phyloP scores from a whole-genome alignment of 2,113 vertebrate species.

The Bostrychus sinensis region DNA sequence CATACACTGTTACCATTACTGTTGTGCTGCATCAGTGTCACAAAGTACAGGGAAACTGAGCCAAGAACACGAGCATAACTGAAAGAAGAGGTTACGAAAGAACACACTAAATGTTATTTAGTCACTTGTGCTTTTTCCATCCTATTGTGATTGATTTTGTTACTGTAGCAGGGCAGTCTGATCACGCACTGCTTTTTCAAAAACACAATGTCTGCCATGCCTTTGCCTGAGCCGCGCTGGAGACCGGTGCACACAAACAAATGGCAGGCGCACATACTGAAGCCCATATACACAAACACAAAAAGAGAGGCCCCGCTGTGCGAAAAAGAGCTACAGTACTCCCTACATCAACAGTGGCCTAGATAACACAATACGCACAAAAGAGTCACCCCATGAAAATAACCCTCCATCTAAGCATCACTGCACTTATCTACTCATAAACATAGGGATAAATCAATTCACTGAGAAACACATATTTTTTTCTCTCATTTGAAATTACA shows the following conservation, averaged over 20 bases:
- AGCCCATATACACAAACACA: slow-evolving; percentile 59
- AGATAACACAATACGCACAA: slow-evolving; percentile 81
- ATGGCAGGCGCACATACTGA: slow-evolving; percentile 49
- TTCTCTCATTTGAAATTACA: slow-evolving; percentile 78
- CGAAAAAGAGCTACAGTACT: slow-evolving; percentile 76
- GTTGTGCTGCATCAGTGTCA: slow-evolving; percentile 8
- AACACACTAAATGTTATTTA: slow-evolving; percentile 36
- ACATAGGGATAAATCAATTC: slow-evolving; percentile 81
- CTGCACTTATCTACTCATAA: slow-evolving; percentile 81
- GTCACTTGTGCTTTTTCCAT: slow-evolving; percentile 48
- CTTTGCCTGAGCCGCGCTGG: slow-evolving; percentile 49
- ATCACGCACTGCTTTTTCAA: slow-evolving; percentile 61
- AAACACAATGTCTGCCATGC: slow-evolving; percentile 62
- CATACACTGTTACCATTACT: background rate
- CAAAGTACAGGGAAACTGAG: slow-evolving; percentile 3
- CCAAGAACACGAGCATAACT: slow-evolving; percentile 26
- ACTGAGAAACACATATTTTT: slow-evolving; percentile 67
- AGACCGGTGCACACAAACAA: slow-evolving; percentile 50
- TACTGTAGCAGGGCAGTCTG: slow-evolving; percentile 44
- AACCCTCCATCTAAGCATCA: slow-evolving; percentile 79
- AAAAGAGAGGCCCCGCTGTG: slow-evolving; percentile 67
- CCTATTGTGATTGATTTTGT: slow-evolving; percentile 47
- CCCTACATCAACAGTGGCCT: slow-evolving; percentile 78
- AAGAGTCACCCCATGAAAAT: slow-evolving; percentile 77
- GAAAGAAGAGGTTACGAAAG: slow-evolving; percentile 14